Evolutionary conservation across 2,113 vertebrate genomes (phyloP).

Genomic region (Varanus komodoensis): DNA sequence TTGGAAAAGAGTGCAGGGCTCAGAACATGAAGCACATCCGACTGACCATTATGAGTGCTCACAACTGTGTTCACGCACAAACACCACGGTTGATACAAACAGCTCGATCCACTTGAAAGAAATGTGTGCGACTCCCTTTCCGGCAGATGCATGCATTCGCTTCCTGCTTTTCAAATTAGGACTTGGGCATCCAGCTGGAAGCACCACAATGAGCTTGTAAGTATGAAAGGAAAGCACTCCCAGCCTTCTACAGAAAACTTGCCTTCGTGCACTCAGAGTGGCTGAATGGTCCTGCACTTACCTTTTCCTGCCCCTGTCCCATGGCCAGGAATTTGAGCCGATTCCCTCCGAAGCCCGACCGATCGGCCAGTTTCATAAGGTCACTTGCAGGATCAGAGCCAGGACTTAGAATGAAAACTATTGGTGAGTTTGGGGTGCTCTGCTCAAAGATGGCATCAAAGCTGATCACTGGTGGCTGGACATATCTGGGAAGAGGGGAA

Average conservation of each 20-base stretch:
- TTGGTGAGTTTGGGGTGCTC: conserved; percentile 89
- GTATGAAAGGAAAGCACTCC: neutral
- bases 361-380: conserved; percentile 91
- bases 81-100: neutral
- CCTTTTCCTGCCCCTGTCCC: conserved; percentile 98
- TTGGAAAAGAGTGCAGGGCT: neutral
- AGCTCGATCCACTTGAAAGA: neutral
- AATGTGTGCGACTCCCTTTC: neutral
- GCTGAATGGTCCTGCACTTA: conserved; percentile 53
- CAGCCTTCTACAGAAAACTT: neutral
- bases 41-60: too few species aligned
- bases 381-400: conserved; percentile 93
- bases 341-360: conserved; percentile 84
- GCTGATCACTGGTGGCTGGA: conserved; percentile 95
- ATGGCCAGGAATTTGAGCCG: conserved; percentile 94
- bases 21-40: neutral
- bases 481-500: conserved; percentile 79
- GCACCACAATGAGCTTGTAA: neutral
- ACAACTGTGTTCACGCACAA: too few species aligned
- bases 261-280: neutral
- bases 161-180: neutral
- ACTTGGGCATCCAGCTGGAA: neutral
- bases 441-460: conserved; percentile 90
- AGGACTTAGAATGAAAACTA: conserved; percentile 95
- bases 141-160: neutral